Conservation (phyloP, 2,888 invertebrate species). For the Lycocerus yunnanus region DNA sequence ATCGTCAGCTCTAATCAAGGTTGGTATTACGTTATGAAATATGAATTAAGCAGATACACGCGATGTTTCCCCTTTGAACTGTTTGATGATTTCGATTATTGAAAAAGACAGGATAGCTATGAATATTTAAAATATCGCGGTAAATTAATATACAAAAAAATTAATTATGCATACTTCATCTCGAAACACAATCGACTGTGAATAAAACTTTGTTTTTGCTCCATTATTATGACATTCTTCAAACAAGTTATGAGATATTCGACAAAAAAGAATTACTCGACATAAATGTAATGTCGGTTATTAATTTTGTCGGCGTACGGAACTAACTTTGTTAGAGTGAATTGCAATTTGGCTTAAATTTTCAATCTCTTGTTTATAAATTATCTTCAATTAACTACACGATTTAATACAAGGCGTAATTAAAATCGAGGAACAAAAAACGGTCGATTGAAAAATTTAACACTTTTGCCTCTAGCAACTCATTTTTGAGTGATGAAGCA, state of each 20-base stretch:
- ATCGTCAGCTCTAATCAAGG: constrained; percentile 45
- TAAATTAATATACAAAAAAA: constrained; percentile 10
- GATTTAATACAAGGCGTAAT: background rate
- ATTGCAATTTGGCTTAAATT: background rate
- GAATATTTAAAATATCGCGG: constrained; percentile 12
- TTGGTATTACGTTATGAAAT: constrained; percentile 43
- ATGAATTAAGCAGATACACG: constrained; percentile 31
- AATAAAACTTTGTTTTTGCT: constrained; percentile 20
- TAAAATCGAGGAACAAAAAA: background rate
- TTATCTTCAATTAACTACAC: background rate
- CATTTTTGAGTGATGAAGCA: background rate
- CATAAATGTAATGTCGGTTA: constrained; percentile 44
- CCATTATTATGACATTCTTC: constrained; percentile 20
- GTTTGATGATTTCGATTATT: background rate
- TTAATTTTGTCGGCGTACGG: constrained; percentile 39
- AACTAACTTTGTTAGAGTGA: background rate
- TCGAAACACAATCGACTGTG: constrained; percentile 2
- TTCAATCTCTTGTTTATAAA: background rate
- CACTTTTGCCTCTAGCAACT: background rate
- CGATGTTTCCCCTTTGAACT: background rate
- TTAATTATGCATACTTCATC: background rate
- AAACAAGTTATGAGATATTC: constrained; percentile 15
- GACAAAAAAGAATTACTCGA: constrained; percentile 33
- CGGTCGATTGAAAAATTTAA: background rate
- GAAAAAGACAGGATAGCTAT: background rate